These are phyloP conservation scores for Notiomystis cincta DNA, from an alignment of 2,113 vertebrate species.

Conservation along the genomic window DNA sequence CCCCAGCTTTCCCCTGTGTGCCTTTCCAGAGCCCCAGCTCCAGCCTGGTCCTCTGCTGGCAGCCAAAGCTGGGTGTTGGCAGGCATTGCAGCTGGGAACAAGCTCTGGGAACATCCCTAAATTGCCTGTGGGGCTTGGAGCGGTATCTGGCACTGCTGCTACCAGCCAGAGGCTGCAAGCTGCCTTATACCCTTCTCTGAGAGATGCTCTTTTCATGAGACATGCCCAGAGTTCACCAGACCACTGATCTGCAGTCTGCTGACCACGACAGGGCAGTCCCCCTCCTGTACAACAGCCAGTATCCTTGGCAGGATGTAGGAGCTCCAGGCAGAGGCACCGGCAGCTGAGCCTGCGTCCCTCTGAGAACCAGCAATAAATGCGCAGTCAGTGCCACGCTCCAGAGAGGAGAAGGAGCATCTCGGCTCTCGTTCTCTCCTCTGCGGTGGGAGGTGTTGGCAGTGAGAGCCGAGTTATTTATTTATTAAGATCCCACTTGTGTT, in stretches of 20 bases:
- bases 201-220: neutral
- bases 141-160: neutral
- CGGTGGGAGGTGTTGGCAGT: conserved; percentile 30
- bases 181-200: neutral
- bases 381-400: neutral
- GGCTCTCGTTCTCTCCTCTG: neutral
- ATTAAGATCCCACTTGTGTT: neutral
- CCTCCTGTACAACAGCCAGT: neutral
- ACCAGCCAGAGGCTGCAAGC: neutral
- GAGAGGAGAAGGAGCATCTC: neutral
- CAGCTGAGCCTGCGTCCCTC: neutral
- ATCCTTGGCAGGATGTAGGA: neutral
- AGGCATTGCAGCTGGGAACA: neutral
- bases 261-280: neutral
- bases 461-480: conserved; percentile 7
- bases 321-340: neutral
- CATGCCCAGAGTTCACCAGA: neutral
- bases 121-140: neutral
- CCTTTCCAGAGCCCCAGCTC: neutral
- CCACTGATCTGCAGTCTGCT: neutral
- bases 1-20: neutral
- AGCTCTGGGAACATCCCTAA: neutral
- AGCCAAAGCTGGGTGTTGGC: neutral
- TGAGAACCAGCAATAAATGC: conserved; percentile 19
- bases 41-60: neutral